A percentile compares a stretch with the other conserved stretches of the same genome.
These are phyloP conservation scores for Threskiornis aethiopicus DNA, from an alignment of 2,797 vertebrate genomes.

Conservation along the genomic window DNA sequence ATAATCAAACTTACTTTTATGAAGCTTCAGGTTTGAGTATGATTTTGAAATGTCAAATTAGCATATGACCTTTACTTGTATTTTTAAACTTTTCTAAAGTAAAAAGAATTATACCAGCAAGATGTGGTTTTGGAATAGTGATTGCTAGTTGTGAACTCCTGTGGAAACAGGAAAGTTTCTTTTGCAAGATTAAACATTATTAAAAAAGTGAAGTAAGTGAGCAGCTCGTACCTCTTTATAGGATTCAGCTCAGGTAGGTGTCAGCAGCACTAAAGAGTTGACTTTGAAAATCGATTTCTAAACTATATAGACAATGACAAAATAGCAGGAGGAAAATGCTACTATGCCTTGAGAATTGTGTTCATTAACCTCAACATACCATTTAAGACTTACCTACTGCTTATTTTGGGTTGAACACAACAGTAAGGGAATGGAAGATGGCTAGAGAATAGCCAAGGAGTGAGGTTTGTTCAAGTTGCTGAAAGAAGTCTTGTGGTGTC, in stretches of 20 bases:
- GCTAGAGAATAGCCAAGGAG: not conserved
- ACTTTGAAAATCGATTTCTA: not conserved
- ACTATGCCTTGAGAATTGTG: not conserved
- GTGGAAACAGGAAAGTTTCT: not conserved
- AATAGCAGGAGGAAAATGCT: not conserved
- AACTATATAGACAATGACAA: not conserved
- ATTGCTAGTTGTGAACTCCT: not conserved
- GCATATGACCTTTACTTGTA: conserved; percentile 75
- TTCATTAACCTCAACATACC: not conserved
- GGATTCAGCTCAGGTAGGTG: not conserved
- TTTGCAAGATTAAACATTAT: not conserved
- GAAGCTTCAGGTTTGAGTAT: conserved; percentile 62
- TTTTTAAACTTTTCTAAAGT: conserved; percentile 63
- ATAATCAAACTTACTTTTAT: conserved; percentile 59
- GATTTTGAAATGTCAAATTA: conserved; percentile 75
- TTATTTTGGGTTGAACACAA: not conserved
- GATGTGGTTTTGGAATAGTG: conserved; percentile 45
- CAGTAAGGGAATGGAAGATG: not conserved
- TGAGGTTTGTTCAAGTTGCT: not conserved
- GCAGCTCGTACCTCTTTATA: not conserved
- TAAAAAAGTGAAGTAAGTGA: not conserved
- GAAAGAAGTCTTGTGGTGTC: not conserved
- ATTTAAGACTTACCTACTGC: not conserved
- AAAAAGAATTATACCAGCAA: conserved; percentile 40
- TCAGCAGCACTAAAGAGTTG: not conserved